Evolutionary conservation across 2,888 invertebrate species (phyloP).

Genomic region (Nemotelus pantherinus): DNA sequence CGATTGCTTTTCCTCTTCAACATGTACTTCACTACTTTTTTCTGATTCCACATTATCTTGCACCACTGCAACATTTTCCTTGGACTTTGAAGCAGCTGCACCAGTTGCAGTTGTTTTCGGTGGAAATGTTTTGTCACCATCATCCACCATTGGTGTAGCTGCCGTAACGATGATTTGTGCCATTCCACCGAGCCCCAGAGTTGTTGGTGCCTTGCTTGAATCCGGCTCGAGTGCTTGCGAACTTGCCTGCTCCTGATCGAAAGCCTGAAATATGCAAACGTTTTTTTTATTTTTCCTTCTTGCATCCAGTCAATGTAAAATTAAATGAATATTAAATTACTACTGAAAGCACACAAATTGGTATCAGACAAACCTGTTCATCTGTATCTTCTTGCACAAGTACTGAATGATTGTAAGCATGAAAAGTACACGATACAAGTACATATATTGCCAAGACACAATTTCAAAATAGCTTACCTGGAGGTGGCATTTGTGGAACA

Average conservation of each 20-base stretch:
- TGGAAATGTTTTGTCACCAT: slow-evolving; percentile 82
- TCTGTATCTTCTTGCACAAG: slow-evolving; percentile 48
- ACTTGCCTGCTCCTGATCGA: slow-evolving; percentile 50
- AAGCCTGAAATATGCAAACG: too few species aligned
- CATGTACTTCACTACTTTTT: background rate
- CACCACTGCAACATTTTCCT: background rate
- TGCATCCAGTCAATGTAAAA: too few species aligned
- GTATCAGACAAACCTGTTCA: slow-evolving; percentile 19
- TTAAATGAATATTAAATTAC: too few species aligned
- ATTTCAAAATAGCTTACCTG: slow-evolving; percentile 58
- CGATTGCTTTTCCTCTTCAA: background rate
- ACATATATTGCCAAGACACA: background rate
- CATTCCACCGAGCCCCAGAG: slow-evolving; percentile 79
- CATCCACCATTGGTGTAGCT: slow-evolving; percentile 91
- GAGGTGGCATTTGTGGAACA: slow-evolving; percentile 60
- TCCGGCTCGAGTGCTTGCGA: slow-evolving; percentile 15
- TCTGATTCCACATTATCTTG: background rate
- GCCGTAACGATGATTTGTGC: slow-evolving; percentile 93
- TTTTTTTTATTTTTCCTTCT: too few species aligned
- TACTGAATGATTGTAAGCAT: slow-evolving; percentile 45
- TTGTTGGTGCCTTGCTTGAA: slow-evolving; percentile 31
- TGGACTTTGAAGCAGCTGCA: background rate
- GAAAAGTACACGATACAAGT: slow-evolving; percentile 5
- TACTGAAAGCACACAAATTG: too few species aligned
- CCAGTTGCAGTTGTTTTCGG: slow-evolving; percentile 61